phyloP scores from a whole-genome alignment of 2,797 vertebrate genomes.

The Rhinophrynus dorsalis region DNA sequence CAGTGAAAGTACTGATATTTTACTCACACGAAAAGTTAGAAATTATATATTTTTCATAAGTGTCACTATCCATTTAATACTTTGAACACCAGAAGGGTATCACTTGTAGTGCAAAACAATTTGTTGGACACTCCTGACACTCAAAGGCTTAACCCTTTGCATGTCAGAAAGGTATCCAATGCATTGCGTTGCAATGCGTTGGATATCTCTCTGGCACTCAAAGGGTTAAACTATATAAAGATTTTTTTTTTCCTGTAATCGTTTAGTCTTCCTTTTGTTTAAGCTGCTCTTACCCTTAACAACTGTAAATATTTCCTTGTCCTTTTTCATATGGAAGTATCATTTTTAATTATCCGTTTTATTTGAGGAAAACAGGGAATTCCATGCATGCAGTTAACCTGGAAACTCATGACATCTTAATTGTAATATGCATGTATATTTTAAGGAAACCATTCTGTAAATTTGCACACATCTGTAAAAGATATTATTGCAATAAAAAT shows the following conservation, averaged over 20 bases:
- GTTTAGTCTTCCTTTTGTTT: conserved; percentile 64
- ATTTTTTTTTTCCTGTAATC: conserved; percentile 17
- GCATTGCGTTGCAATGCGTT: too few relatives aligned
- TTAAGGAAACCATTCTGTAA: conserved; percentile 60
- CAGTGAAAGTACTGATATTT: too few relatives aligned
- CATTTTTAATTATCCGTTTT: conserved; percentile 52
- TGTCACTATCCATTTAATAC: too few relatives aligned
- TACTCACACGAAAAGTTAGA: too few relatives aligned
- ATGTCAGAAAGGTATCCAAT: too few relatives aligned
- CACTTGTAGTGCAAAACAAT: too few relatives aligned
- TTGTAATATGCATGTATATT: conserved; percentile 69
- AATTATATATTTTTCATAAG: too few relatives aligned
- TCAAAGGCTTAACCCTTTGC: too few relatives aligned
- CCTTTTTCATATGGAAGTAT: conserved; percentile 45
- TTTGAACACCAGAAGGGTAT: too few relatives aligned
- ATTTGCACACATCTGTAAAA: conserved; percentile 59
- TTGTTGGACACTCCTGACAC: too few relatives aligned
- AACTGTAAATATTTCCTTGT: conserved; percentile 57
- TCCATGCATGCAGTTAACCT: conserved; percentile 70
- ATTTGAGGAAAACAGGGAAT: conserved; percentile 57
- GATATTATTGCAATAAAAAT: conserved; percentile 53
- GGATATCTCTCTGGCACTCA: too few relatives aligned
- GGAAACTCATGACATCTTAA: conserved; percentile 52
- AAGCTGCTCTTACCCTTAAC: conserved; percentile 40
- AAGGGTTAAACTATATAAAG: conserved; percentile 52